phyloP scores from a whole-genome alignment of 2,888 invertebrate genomes.

The Raillietiella orientalis region DNA sequence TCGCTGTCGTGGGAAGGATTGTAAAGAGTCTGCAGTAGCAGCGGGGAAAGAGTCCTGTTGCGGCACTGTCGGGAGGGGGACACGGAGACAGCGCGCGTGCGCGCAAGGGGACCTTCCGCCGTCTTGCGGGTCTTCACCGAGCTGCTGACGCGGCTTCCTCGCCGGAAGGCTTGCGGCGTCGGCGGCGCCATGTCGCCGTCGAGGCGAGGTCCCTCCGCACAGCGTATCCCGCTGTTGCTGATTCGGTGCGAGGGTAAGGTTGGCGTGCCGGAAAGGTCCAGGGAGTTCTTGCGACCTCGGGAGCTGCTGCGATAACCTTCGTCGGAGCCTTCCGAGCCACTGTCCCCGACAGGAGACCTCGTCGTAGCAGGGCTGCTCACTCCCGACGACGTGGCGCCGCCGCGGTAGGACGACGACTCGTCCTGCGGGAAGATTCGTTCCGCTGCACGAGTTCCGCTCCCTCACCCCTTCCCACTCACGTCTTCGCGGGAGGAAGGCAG shows the following conservation, averaged over 20 bases:
- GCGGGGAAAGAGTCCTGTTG: conserved; percentile 23
- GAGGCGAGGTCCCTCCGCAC: conserved; percentile 12
- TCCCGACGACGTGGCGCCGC: no score
- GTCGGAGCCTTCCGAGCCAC: conserved; percentile 51
- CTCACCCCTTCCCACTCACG: no score
- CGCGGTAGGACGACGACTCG: no score
- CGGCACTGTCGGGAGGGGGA: no score
- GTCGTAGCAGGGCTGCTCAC: no score
- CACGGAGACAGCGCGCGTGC: not conserved
- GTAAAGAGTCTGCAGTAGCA: conserved; percentile 33
- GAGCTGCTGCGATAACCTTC: conserved; percentile 43
- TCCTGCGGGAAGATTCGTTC: no score
- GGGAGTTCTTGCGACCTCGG: conserved; percentile 23
- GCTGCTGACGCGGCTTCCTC: not conserved
- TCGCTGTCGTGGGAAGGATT: conserved; percentile 38
- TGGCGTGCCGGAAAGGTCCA: conserved; percentile 15
- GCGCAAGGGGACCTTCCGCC: not conserved
- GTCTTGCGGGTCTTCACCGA: not conserved
- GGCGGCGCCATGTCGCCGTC: not conserved
- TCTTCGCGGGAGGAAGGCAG: no score
- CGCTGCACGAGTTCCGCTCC: no score
- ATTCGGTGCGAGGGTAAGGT: conserved; percentile 3
- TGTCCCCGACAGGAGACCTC: no score
- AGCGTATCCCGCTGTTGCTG: conserved; percentile 19
- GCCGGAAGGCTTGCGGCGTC: not conserved